phyloP scores from a whole-genome alignment of 92 coral and sea anemone genomes.

The Phymanthus crucifer region DNA sequence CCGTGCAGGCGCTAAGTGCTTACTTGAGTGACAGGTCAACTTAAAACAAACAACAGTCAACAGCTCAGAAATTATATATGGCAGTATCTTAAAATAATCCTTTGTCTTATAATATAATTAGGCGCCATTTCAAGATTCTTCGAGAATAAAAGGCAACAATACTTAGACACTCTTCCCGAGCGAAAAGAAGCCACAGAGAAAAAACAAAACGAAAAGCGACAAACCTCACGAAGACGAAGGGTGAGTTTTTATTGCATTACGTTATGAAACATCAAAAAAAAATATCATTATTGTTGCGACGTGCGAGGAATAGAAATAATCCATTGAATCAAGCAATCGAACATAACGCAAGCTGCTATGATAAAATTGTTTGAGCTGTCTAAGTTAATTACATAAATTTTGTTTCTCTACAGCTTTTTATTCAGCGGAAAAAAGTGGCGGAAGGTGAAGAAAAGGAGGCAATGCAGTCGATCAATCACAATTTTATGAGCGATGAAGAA shows the following conservation, averaged over 20 bases:
- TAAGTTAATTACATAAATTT: no score
- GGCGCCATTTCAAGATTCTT: conserved; percentile 4
- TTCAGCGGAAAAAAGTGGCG: neutral
- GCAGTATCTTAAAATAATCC: neutral
- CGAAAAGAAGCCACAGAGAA: conserved; percentile 18
- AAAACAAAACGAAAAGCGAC: conserved; percentile 17
- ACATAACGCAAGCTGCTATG: no score
- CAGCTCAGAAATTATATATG: no score
- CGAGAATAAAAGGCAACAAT: neutral
- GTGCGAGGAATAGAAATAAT: no score
- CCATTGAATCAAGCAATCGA: no score
- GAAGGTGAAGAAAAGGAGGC: neutral
- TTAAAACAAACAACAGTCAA: no score
- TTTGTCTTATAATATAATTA: neutral
- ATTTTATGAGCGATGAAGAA: conserved; percentile 6
- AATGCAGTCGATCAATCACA: neutral
- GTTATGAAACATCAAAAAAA: neutral
- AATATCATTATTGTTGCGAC: neutral
- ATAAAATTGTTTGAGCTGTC: no score
- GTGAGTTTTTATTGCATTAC: neutral
- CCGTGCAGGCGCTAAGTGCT: no score
- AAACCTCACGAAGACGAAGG: conserved; percentile 13
- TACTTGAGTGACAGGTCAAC: no score
- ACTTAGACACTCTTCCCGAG: conserved; percentile 20
- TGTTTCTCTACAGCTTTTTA: neutral